Evolutionary conservation across 2,797 vertebrate species (phyloP), one percentile per base, ranked within the genome.

Genomic region (Dermochelys coriacea): DNA sequence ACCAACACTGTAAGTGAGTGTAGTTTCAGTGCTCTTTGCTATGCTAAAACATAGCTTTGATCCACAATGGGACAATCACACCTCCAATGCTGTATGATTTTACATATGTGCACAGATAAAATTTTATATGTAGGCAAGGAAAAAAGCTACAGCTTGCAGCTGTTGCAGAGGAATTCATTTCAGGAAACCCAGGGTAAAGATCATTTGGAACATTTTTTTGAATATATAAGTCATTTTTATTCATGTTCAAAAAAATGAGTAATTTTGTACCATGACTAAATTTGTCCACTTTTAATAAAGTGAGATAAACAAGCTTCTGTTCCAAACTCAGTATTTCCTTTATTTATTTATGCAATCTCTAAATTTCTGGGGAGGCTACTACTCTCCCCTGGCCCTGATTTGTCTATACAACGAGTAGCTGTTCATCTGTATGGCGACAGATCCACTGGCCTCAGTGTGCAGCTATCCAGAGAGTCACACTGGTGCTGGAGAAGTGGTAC

Each of bases 201-300:
- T 4, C 25, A 54, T 15, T 49, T 12, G 14, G 94, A 57, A 3
- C 14, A 31, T 89, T 51, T 50, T 81, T 64, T 41, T 34, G 57
- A 5, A 54, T 89, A 21, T 54, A 25, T 68, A 37, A 29, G 0
- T 0, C 4, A 37, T 64, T 61, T 41, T 61, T 71, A n/a, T 64
- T 88, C 79, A 29, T 27, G 64, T 71, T 41, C 10, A 23, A 41
- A 71, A 54, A 71, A 71, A 71, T 41, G 68, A 41, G 9, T 68
- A 68, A 8, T 8, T 61, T 61, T 61, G 59, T 31, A 61, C 31
- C 34, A 34, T 16, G 31, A 37, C 5, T 68, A 68, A 37, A 21
- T 68, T 21, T 37, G 64, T 34, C 64, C 64, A 68, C 18, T 68
- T 37, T 68, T 68, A 68, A 68, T 68, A 37, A 68, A 37, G n/a